Evolutionary conservation across 2,113 vertebrate genomes (phyloP).

Genomic region (Alexandromys fortis): DNA sequence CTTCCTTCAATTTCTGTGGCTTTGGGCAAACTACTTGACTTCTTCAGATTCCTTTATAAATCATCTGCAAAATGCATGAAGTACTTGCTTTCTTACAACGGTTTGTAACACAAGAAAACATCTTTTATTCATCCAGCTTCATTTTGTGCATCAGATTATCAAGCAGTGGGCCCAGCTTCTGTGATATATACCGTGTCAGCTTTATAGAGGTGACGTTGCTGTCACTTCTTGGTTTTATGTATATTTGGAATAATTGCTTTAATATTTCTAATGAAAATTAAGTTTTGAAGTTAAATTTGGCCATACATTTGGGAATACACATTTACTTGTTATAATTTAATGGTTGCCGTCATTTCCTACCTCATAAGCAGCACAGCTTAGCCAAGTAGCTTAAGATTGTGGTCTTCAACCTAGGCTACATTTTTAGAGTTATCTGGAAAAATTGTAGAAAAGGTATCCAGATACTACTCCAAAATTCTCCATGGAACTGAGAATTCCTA

Average conservation of each 20-base stretch:
- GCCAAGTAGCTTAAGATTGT: not conserved
- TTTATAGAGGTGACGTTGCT: not conserved
- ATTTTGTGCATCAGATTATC: not conserved
- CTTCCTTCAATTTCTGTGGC: not conserved
- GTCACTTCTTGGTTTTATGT: not conserved
- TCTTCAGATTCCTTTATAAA: not conserved
- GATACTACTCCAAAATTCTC: not conserved
- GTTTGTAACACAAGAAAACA: not conserved
- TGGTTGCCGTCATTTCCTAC: not conserved
- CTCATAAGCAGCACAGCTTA: not conserved
- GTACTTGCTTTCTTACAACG: not conserved
- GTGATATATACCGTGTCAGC: not conserved
- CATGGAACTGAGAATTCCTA: not conserved
- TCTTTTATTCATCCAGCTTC: not conserved
- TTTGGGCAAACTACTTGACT: not conserved
- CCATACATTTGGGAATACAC: not conserved
- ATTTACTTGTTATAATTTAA: conserved; percentile 2
- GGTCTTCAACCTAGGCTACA: not conserved
- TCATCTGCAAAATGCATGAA: not conserved
- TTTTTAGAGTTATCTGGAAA: not conserved
- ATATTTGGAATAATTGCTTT: not conserved
- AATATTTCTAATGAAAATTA: not conserved
- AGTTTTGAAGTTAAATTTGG: not conserved
- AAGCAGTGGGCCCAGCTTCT: not conserved
- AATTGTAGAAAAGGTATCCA: not conserved